Conservation (phyloP, 2,113 vertebrate genomes). For the Atlantisia rogersi region DNA sequence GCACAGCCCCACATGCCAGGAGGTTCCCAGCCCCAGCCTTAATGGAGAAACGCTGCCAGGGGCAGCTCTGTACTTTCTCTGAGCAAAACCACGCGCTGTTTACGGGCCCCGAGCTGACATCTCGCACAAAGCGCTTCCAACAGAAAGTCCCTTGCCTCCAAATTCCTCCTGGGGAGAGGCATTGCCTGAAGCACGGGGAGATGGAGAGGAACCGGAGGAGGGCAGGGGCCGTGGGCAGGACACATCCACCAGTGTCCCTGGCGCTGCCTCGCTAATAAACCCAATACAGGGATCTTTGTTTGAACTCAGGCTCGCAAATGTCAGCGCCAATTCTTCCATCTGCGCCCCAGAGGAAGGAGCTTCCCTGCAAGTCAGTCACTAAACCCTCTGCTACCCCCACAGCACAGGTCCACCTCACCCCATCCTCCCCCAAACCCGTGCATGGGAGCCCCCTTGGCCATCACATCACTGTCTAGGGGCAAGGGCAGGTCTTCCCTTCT, state of each 20-base stretch:
- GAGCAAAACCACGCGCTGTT: background rate
- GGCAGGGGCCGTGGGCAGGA: background rate
- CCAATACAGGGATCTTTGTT: constrained; percentile 32
- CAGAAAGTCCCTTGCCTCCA: background rate
- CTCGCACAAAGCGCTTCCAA: constrained; percentile 14
- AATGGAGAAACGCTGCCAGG: background rate
- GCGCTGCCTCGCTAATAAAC: background rate
- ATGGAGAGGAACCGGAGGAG: background rate
- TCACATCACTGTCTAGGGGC: accelerated
- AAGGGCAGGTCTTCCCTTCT: background rate
- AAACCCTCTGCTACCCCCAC: background rate
- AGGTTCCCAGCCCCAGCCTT: constrained; percentile 11
- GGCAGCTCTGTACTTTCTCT: constrained; percentile 24
- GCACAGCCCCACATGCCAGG: background rate
- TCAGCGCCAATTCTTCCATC: background rate
- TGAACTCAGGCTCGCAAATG: constrained; percentile 6
- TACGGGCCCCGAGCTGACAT: background rate
- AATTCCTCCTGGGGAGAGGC: background rate
- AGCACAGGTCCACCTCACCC: accelerated
- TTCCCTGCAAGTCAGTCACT: background rate
- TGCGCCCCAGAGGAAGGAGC: background rate
- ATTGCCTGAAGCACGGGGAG: background rate
- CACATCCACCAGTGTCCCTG: background rate
- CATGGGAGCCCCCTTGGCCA: background rate
- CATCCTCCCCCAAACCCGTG: background rate